Conservation (phyloP, 2,888 invertebrate species). For the Apodemia duryi region DNA sequence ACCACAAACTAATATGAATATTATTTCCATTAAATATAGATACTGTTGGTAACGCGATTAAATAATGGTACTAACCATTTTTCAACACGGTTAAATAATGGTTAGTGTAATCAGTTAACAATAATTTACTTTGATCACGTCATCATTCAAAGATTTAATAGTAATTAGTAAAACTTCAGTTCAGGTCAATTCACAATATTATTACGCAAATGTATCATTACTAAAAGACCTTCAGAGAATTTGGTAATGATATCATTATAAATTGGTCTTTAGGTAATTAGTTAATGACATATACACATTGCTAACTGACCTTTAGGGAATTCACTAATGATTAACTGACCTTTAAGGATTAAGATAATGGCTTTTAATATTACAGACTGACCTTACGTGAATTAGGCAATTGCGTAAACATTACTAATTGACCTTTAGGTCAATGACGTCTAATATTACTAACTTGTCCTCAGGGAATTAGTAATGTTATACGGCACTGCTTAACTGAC, state of each 20-base stretch:
- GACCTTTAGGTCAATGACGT: not conserved
- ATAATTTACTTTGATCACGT: not conserved
- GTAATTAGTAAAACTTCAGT: not conserved
- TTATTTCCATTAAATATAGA: too few species aligned
- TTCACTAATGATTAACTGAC: not conserved
- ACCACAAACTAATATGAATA: too few species aligned
- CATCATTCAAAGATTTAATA: not conserved
- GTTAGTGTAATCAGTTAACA: not conserved
- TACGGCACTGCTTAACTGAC: not conserved
- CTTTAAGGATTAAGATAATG: not conserved
- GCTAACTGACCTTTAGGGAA: not conserved
- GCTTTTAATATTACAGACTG: not conserved
- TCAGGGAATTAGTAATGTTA: not conserved
- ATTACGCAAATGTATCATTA: not conserved
- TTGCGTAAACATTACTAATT: not conserved
- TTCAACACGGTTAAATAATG: not conserved
- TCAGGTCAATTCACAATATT: not conserved
- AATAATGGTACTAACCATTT: not conserved
- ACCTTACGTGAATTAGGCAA: not conserved
- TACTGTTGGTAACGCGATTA: not conserved
- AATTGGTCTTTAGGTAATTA: not conserved
- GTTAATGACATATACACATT: not conserved
- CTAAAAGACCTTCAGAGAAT: not conserved
- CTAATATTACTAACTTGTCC: not conserved
- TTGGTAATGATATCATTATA: not conserved